These are phyloP conservation scores for Hydractinia symbiolongicarpus DNA, from an alignment of 30 jellyfish, hydroid and myxozoan species.

Conservation along the genomic window DNA sequence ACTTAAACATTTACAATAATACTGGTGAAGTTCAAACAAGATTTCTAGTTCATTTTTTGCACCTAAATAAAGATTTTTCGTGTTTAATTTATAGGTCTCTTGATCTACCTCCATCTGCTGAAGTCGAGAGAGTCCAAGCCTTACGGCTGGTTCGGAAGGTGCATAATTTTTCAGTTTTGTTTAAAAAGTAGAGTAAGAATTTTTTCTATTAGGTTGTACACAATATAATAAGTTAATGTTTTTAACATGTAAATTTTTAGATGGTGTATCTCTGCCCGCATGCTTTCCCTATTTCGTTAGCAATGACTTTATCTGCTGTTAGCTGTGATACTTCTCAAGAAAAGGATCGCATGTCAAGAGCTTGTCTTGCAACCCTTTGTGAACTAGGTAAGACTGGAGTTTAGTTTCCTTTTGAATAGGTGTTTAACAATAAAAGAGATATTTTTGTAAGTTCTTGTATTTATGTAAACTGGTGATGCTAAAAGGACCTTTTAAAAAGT, in stretches of 20 bases:
- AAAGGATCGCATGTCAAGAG: slow-evolving; percentile 89
- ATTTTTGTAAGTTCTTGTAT: neutral
- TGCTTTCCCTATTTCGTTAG: slow-evolving; percentile 79
- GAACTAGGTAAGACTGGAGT: slow-evolving; percentile 68
- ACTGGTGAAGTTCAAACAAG: too few species aligned
- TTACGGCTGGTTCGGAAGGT: slow-evolving; percentile 87
- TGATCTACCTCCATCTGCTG: slow-evolving; percentile 74
- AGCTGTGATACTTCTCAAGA: slow-evolving; percentile 81
- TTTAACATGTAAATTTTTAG: slow-evolving; percentile 20
- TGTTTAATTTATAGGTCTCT: slow-evolving; percentile 51
- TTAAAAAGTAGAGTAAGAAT: neutral
- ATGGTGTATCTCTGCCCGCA: slow-evolving; percentile 73
- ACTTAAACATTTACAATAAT: too few species aligned
- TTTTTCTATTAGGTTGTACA: neutral
- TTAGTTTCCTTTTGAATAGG: neutral
- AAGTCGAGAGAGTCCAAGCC: slow-evolving; percentile 96
- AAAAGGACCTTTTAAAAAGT: neutral
- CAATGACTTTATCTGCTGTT: slow-evolving; percentile 83
- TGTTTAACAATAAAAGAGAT: neutral
- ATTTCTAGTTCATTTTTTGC: too few species aligned
- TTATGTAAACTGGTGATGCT: too few species aligned
- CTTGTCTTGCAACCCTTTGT: slow-evolving; percentile 92
- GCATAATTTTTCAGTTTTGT: neutral
- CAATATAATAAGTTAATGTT: neutral
- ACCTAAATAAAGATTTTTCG: too few species aligned